These are phyloP conservation scores for Cotesia congregata DNA, from an alignment of 2,888 invertebrate species.

Conservation along the genomic window DNA sequence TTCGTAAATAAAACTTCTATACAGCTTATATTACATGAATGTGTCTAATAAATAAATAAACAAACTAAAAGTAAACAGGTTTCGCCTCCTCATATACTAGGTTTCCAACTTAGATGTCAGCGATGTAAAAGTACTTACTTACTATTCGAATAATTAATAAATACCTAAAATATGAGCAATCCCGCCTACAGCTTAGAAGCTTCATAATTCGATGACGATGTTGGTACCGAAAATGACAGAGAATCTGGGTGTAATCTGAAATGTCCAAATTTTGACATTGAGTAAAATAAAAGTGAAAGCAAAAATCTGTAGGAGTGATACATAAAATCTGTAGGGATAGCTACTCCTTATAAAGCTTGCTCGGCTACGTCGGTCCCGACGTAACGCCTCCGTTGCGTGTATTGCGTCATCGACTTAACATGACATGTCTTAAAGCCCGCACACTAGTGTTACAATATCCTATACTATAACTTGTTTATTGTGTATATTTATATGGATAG, in stretches of 20 bases:
- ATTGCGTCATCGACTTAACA: constrained; percentile 60
- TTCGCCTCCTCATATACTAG: no score
- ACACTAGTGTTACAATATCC: not conserved
- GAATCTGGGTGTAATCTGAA: not conserved
- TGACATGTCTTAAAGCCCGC: constrained; percentile 40
- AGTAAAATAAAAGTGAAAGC: not conserved
- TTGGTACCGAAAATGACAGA: not conserved
- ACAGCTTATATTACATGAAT: no score
- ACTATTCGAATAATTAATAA: no score
- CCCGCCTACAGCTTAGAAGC: not conserved
- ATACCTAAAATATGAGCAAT: no score
- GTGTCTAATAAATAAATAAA: no score
- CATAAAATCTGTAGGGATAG: constrained; percentile 37
- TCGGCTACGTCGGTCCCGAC: constrained; percentile 52
- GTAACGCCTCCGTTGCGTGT: constrained; percentile 59
- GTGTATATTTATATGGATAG: not conserved
- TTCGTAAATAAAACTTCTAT: no score
- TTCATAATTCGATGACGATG: not conserved
- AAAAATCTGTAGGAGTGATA: not conserved
- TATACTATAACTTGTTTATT: not conserved
- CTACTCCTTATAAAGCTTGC: constrained; percentile 63
- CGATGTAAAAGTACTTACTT: no score
- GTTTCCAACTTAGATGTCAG: no score
- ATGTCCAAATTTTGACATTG: not conserved
- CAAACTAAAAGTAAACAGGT: no score